Evolutionary conservation across 2,797 vertebrate genomes (phyloP), one percentile per base, ranked within the genome.

Genomic region (Lithobates pipiens): DNA sequence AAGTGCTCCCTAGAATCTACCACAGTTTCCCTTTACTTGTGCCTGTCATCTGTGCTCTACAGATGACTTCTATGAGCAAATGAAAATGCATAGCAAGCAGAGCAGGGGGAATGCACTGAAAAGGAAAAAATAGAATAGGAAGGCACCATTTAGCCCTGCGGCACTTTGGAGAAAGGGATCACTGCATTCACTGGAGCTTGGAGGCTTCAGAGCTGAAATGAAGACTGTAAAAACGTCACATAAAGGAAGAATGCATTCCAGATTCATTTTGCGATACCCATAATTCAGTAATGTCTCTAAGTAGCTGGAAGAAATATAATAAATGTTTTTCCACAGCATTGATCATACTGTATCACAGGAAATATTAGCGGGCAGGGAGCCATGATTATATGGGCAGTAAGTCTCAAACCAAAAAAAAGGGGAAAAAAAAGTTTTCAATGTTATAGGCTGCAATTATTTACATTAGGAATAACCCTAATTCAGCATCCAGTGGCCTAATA

Each of bases 191-290:
- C 95, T 96, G 94, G 95, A 97, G 95, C 95, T 96, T 95, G 94
- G 96, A 94, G 94, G 95, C 95, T 96, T 96, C 97, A 96, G 97
- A 97, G 96, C 95, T 96, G 97, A 98, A 98, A 99, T 99, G 97
- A 98, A 97, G 96, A 96, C 94, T 97, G 97, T 99, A 99, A 99
- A 99, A 95, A 97, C 90, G 97, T 99, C 97, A 97, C 92, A 95
- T 95, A 95, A 96, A 97, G 96, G 97, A 98, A 97, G 96, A 97
- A 98, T 97, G 97, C 94, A 95, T 94, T 96, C 96, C 93, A 94
- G 95, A 96, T 96, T 96, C 96, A 91, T 95, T 95, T 95, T 94
- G 94, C 90, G 92, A 94, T 95, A 92, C 94, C 95, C 94, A 94
- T 98, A 97, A 98, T 96, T 99, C 97, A 98, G 95, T 96, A 93